Evolutionary conservation across 1,140 invertebrate genomes (phyloP).

Genomic region (Drosophila kohkoa): DNA sequence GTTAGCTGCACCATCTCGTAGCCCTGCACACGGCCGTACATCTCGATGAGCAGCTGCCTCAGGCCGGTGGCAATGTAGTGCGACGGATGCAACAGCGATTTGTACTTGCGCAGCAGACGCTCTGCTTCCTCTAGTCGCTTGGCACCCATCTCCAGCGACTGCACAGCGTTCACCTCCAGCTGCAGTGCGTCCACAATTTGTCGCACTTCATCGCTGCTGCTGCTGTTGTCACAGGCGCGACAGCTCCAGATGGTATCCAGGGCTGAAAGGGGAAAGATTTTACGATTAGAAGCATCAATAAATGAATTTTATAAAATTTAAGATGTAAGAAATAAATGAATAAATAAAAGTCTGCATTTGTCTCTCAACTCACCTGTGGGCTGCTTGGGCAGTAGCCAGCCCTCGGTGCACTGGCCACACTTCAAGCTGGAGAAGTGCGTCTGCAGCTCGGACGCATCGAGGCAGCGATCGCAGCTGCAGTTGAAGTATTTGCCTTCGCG

Average conservation of each 20-base stretch:
- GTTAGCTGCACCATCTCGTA: conserved; percentile 90
- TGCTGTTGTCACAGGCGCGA: conserved; percentile 88
- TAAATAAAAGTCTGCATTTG: too few species aligned
- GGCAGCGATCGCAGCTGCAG: conserved; percentile 90
- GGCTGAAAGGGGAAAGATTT: conserved; percentile 58
- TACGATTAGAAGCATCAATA: too few species aligned
- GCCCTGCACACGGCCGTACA: conserved; percentile 90
- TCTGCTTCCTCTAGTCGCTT: conserved; percentile 85
- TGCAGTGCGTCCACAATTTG: conserved; percentile 87
- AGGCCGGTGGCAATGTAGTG: conserved; percentile 89
- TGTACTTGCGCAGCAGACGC: conserved; percentile 87
- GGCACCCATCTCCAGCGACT: conserved; percentile 84
- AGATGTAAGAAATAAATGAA: too few species aligned
- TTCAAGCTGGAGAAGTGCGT: conserved; percentile 91
- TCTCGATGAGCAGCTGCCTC: conserved; percentile 89
- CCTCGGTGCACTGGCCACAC: conserved; percentile 90
- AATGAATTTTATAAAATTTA: too few species aligned
- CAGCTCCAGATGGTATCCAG: conserved; percentile 90
- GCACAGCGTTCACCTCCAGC: conserved; percentile 86
- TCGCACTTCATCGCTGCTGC: conserved; percentile 86
- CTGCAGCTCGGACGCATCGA: conserved; percentile 90
- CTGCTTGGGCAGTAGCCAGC: conserved; percentile 88
- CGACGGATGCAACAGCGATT: conserved; percentile 89
- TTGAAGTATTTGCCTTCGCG: conserved; percentile 91
- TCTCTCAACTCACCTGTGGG: conserved; percentile 87